phyloP scores from a whole-genome alignment of 2,797 vertebrate genomes.

The Gallirallus australis region DNA sequence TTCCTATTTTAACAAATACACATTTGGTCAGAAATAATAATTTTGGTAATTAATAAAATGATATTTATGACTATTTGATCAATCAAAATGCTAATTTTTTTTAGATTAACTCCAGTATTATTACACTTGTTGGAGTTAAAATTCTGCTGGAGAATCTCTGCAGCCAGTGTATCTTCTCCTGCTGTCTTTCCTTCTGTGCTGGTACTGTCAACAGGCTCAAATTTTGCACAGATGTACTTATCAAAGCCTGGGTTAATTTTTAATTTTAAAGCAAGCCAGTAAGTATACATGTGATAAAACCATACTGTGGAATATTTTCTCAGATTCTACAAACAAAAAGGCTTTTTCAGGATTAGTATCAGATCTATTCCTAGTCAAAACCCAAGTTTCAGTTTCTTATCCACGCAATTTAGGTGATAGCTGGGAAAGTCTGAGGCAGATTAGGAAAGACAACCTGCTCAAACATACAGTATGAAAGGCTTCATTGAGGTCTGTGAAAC shows the following conservation, averaged over 20 bases:
- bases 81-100: neutral
- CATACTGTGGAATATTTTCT: neutral
- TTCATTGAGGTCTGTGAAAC: neutral
- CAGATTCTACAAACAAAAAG: neutral
- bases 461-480: neutral
- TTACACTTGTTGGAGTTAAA: neutral
- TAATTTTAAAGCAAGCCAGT: neutral
- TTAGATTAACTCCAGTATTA: neutral
- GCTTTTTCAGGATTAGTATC: neutral
- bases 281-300: neutral
- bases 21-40: neutral
- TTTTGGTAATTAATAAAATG: neutral
- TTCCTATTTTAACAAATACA: neutral
- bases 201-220: neutral
- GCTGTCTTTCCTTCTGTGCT: neutral
- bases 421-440: neutral
- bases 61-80: neutral
- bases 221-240: neutral
- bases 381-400: neutral
- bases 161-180: neutral
- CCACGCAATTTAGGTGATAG: neutral
- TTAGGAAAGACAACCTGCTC: neutral
- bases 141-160: neutral
- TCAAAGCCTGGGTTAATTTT: neutral
- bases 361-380: neutral